Conservation (phyloP, 2,888 invertebrate species). For the Lepidochrysops patricia region DNA sequence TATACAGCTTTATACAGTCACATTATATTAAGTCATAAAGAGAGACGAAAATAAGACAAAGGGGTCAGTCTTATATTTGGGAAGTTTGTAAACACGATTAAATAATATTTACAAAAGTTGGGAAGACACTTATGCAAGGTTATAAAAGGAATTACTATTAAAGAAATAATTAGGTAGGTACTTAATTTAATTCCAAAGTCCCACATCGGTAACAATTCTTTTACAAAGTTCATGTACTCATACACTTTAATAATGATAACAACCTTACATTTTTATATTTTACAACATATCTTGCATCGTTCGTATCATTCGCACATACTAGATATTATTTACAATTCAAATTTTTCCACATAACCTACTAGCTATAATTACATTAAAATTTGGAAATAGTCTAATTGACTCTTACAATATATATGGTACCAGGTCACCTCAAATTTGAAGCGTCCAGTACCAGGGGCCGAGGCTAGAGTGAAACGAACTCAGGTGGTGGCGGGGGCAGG, state of each 20-base stretch:
- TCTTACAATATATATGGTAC: conserved; percentile 47
- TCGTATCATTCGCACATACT: conserved; percentile 57
- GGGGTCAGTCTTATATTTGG: conserved; percentile 75
- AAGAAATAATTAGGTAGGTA: conserved; percentile 44
- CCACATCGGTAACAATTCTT: conserved; percentile 53
- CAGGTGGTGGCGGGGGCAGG: conserved; percentile 74
- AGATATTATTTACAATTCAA: conserved; percentile 59
- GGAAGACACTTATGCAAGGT: conserved; percentile 65
- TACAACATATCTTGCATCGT: conserved; percentile 66
- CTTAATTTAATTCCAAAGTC: conserved; percentile 43
- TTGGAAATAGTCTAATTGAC: conserved; percentile 70
- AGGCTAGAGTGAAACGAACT: conserved; percentile 69
- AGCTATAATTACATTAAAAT: conserved; percentile 51
- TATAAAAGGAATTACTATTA: conserved; percentile 51
- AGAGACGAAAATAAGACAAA: conserved; percentile 70
- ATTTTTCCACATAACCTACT: conserved; percentile 49
- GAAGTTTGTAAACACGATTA: conserved; percentile 66
- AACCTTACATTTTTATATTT: conserved; percentile 63
- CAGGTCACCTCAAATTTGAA: conserved; percentile 65
- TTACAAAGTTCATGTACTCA: conserved; percentile 45
- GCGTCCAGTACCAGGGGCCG: conserved; percentile 66
- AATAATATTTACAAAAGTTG: conserved; percentile 70
- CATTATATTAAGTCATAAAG: conserved; percentile 47
- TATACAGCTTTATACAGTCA: conserved; percentile 55
- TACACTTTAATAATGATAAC: conserved; percentile 62